A percentile compares a stretch with the other conserved stretches of the same genome.
Conservation (phyloP, 35 echinoderm and acorn worm genomes). For the Ophioderma brevispina region DNA sequence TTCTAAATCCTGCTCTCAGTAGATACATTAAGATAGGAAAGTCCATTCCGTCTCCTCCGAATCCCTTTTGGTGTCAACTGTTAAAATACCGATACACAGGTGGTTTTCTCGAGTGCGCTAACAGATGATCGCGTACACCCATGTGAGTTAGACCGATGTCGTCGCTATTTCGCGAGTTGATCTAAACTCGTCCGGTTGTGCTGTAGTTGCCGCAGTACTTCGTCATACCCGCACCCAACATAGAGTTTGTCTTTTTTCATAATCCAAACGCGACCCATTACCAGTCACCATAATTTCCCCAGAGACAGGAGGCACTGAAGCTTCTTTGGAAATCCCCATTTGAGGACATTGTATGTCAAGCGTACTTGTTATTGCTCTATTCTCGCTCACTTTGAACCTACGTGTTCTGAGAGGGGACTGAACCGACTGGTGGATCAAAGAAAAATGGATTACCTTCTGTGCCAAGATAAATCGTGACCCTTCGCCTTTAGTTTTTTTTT, state of each 20-base stretch:
- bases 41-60: background rate
- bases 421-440: background rate
- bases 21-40: background rate
- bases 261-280: background rate
- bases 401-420: background rate
- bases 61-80: background rate
- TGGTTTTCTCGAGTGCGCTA: constrained; percentile 5
- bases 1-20: background rate
- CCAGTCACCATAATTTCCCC: constrained; percentile 14
- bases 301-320: background rate
- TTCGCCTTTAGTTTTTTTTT: constrained; percentile 16
- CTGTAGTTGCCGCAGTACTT: background rate
- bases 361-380: background rate
- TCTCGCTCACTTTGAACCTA: too few species aligned
- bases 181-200: background rate
- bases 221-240: constrained; percentile 14
- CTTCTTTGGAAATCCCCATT: background rate
- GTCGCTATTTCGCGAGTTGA: background rate
- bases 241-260: constrained; percentile 11
- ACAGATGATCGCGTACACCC: background rate
- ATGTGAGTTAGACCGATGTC: background rate
- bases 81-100: constrained; percentile 19
- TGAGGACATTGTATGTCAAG: background rate
- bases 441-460: background rate
- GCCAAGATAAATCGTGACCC: background rate